These are phyloP conservation scores for Oscheius sp. DNA, from an alignment of 2,888 invertebrate genomes.

Conservation along the genomic window DNA sequence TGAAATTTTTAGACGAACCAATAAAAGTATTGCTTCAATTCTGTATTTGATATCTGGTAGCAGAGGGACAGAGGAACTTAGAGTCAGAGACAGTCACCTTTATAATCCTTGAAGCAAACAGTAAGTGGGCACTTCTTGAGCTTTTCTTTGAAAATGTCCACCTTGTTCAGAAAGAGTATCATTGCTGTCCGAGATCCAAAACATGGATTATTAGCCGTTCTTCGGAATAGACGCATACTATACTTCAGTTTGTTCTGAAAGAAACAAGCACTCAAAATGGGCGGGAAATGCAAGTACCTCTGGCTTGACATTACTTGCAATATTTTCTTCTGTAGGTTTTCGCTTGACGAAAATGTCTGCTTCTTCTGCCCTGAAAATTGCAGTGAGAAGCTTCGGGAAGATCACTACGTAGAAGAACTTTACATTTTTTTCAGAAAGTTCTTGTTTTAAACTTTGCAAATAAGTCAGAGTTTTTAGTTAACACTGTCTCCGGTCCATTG, in stretches of 20 bases:
- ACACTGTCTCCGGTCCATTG: too few species aligned
- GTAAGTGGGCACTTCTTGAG: constrained; percentile 54
- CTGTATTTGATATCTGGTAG: too few species aligned
- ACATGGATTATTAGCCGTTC: constrained; percentile 73
- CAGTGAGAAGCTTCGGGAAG: too few species aligned
- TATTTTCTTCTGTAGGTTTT: background rate
- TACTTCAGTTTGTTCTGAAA: constrained; percentile 73
- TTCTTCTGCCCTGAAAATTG: constrained; percentile 4
- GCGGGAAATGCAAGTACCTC: background rate
- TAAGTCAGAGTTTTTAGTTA: too few species aligned
- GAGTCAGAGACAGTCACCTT: constrained; percentile 6
- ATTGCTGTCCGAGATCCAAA: constrained; percentile 74
- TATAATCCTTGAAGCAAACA: constrained; percentile 68
- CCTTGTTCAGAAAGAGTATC: constrained; percentile 70
- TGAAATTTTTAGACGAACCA: too few species aligned
- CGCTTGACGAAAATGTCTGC: constrained; percentile 13
- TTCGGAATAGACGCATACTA: constrained; percentile 63
- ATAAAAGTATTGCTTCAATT: too few species aligned
- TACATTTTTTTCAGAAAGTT: too few species aligned
- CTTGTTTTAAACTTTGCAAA: too few species aligned
- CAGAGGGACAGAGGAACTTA: too few species aligned
- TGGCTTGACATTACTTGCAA: background rate
- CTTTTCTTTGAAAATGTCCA: constrained; percentile 71
- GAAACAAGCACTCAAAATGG: background rate
- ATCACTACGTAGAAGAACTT: background rate